Percentiles rank a stretch among this genome's conserved stretches.
Conservation (phyloP, 2,888 invertebrate genomes). For the Dasypogon diadema region DNA sequence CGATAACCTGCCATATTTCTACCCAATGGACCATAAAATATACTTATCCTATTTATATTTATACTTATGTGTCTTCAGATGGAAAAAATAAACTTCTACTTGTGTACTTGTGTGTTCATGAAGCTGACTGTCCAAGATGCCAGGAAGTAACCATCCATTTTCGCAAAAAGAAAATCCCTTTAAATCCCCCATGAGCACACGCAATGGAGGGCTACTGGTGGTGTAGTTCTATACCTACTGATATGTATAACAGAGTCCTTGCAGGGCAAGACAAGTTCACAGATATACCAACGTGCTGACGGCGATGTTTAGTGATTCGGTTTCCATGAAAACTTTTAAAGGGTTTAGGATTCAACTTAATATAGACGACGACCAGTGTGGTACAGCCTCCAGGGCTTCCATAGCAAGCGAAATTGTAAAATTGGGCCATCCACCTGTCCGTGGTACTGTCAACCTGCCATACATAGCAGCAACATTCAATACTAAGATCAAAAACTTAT, state of each 20-base stretch:
- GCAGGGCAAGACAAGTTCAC: background rate
- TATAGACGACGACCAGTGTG: slow-evolving; percentile 12
- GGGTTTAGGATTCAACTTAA: slow-evolving; percentile 19
- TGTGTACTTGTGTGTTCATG: slow-evolving; percentile 32
- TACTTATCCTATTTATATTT: slow-evolving; percentile 60
- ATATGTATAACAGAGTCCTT: background rate
- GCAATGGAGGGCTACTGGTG: slow-evolving; percentile 27
- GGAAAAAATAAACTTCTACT: slow-evolving; percentile 48
- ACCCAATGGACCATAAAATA: slow-evolving; percentile 61
- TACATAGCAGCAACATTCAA: background rate
- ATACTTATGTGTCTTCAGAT: slow-evolving; percentile 56
- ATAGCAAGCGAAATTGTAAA: slow-evolving; percentile 37
- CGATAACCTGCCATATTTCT: slow-evolving; percentile 59
- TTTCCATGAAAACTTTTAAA: slow-evolving; percentile 48
- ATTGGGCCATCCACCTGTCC: slow-evolving; percentile 19
- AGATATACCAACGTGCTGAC: slow-evolving; percentile 2
- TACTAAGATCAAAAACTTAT: slow-evolving; percentile 44
- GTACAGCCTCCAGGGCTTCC: background rate
- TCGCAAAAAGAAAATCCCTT: slow-evolving; percentile 46
- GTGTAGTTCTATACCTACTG: background rate
- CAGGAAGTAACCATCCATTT: slow-evolving; percentile 54
- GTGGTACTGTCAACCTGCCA: background rate
- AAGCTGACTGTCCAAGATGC: slow-evolving; percentile 52
- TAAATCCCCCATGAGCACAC: slow-evolving; percentile 45
- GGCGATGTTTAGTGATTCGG: slow-evolving; percentile 38